Conservation (phyloP, 2,113 vertebrate species). For the Ceuthmochares aereus region DNA sequence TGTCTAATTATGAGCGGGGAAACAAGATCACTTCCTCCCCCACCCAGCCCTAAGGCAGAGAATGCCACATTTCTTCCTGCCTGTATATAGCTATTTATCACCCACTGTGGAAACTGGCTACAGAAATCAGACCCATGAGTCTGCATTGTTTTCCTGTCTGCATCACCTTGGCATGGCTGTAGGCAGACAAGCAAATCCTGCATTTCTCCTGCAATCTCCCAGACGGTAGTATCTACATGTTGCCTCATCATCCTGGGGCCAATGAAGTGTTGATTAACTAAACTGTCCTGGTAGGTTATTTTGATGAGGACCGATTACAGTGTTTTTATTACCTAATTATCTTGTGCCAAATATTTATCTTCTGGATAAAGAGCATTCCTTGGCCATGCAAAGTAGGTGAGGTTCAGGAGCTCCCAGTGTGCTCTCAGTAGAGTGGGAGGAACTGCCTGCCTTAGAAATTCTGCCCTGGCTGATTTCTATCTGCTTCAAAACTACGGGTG, state of each 20-base stretch:
- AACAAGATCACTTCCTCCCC: neutral
- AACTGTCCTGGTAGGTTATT: neutral
- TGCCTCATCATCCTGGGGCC: neutral
- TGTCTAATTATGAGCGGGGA: neutral
- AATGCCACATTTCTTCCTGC: neutral
- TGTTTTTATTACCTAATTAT: neutral
- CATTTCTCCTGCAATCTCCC: neutral
- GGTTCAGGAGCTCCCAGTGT: rapidly evolving
- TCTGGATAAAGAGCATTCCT: neutral
- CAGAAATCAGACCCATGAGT: neutral
- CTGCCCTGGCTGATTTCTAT: neutral
- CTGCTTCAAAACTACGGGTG: neutral
- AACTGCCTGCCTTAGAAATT: neutral
- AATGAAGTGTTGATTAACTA: neutral
- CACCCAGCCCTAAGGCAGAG: too few relatives aligned
- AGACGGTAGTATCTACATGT: neutral
- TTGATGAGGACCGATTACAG: neutral
- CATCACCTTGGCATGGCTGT: neutral
- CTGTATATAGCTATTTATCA: rapidly evolving
- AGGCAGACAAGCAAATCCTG: neutral
- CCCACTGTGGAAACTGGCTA: neutral
- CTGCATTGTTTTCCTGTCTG: rapidly evolving
- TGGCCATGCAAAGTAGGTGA: rapidly evolving
- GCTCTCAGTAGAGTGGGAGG: neutral
- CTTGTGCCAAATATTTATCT: neutral